These are phyloP conservation scores for Epirrhoe tristata DNA, from an alignment of 2,888 invertebrate genomes.

Conservation along the genomic window DNA sequence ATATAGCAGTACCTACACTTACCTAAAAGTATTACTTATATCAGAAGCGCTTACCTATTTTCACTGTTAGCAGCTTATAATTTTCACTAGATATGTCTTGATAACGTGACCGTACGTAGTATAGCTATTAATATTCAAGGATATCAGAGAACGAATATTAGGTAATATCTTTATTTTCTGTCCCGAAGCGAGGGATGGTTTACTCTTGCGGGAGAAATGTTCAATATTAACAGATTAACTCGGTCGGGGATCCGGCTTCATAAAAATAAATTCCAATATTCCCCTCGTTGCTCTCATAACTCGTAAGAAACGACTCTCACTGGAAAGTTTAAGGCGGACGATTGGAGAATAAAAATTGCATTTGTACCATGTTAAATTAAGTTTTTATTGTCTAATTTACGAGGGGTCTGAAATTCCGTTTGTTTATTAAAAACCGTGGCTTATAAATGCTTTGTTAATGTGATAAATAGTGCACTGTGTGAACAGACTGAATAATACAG, in stretches of 20 bases:
- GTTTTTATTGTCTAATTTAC: slow-evolving; percentile 76
- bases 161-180: slow-evolving; percentile 36
- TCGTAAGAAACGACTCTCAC: slow-evolving; percentile 74
- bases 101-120: slow-evolving; percentile 19
- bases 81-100: slow-evolving; percentile 1
- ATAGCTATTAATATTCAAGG: slow-evolving; percentile 30
- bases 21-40: too few species aligned
- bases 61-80: slow-evolving; percentile 1
- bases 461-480: not conserved
- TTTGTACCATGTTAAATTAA: slow-evolving; percentile 77
- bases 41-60: not conserved
- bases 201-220: slow-evolving; percentile 70
- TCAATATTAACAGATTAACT: slow-evolving; percentile 82
- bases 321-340: slow-evolving; percentile 78
- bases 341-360: slow-evolving; percentile 80
- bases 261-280: slow-evolving; percentile 80
- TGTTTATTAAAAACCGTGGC: slow-evolving; percentile 42
- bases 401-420: slow-evolving; percentile 46
- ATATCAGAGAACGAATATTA: slow-evolving; percentile 31
- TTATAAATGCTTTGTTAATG: slow-evolving; percentile 33
- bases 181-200: slow-evolving; percentile 53
- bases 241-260: slow-evolving; percentile 72
- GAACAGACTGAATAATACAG: slow-evolving; percentile 10
- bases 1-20: too few species aligned
- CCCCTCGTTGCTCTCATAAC: slow-evolving; percentile 77